Evolutionary conservation across 2,888 invertebrate genomes (phyloP), one percentile per base, ranked within the genome.

Genomic region (Eumacrocentrus americanus): DNA sequence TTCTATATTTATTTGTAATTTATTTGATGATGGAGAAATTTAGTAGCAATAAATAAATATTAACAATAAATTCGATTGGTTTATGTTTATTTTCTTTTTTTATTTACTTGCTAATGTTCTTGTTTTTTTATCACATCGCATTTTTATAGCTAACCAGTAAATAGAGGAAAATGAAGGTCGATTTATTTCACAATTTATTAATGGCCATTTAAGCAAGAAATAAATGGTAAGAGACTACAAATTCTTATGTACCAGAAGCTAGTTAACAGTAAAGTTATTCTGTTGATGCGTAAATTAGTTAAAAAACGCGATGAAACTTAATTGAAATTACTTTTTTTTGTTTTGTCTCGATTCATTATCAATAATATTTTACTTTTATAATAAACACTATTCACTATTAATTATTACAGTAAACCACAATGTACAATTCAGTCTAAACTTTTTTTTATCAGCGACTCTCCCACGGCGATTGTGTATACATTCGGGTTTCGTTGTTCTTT

Each of bases 391-490:
- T 18, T 16, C n/a, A 23, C n/a, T 47, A 16, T 38, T 4, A 29
- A 40, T 37, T 20, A 52, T 52, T 20, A 52, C 22, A 18, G 59
- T 61, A 42, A 40, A 42, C 25, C 42, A 42, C 53, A 53, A 53
- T 53, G 25, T 61, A 62, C 62, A 62, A 59, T 64, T 67, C 67
- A 67, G 67, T 66, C 67, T 67, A 66, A 61, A 58, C 51, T 29
- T 29, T 29, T 29, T 60, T 60, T 48, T 29, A 54, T 55, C 40
- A 35, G 42, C 9, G 35, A 42, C 20, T 34, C 3, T 11, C 20
- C 38, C 50, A 48, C 50, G 54, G 37, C 34, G 35, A 53, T 53
- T 50, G 22, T 40, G 12, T 53, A 29, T 25, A 9, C 11, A 22
- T 46, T 23, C n/a, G 22, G n/a, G 2, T 23, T 46, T 23, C n/a